Evolutionary conservation across 1,140 invertebrate genomes (phyloP), one percentile per base, ranked within the genome.

Genomic region (Leptoteleia sp.): DNA sequence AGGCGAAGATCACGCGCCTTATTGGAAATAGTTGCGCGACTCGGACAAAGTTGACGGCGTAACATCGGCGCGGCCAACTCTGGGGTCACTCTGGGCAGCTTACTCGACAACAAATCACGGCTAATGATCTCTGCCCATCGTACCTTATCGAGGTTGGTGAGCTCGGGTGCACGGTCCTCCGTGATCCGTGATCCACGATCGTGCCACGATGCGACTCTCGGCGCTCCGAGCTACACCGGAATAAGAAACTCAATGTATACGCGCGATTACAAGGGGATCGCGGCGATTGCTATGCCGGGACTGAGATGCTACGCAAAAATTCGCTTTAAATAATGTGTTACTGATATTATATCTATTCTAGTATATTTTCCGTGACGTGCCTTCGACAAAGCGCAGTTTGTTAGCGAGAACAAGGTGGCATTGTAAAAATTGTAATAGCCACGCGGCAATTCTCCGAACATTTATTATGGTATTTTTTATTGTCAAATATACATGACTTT

Each of bases 31-130:
- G 65, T 35, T 54, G 54, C 57, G 57, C 35, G 57, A 76, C 55
- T 64, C 71, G 72, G 72, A 50, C 75, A 72, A 76, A 83, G 84
- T 84, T 84, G 82, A 84, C 77, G 80, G 65, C 75, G 59, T 77
- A 77, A 77, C 65, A 71, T 77, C 59, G 82, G 82, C 86, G 87
- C 83, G 83, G 83, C 78, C 77, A 79, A 79, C 83, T 84, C 76
- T 67, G 88, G 85, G 88, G 88, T 89, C 88, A 89, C 86, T 48
- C 57, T 87, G 88, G 84, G 86, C 87, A 80, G 85, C 82, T 85
- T 83, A 84, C 87, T 85, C 87, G 87, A 85, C 88, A 89, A 89
- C 88, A 89, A 89, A 89, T 89, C 88, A 89, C 88, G 87, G 86
- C 88, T 89, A 89, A 89, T 89, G 88, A 89, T 89, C 88, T 89